Base-by-base conservation (phyloP, 2,797 vertebrate genomes). In the Mormyrops boulengeri region DNA sequence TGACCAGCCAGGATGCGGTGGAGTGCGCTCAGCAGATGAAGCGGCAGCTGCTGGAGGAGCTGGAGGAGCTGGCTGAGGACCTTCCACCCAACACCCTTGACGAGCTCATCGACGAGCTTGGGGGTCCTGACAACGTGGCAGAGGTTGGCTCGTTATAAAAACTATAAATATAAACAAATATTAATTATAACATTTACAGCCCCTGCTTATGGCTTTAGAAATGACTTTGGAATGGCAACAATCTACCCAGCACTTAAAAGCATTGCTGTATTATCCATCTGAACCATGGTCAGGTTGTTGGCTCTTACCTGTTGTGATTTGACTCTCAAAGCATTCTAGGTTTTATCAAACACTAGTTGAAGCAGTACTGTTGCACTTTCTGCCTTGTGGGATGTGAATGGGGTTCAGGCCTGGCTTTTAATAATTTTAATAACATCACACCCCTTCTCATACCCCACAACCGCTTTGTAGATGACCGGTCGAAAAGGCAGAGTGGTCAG, bases 1-100 rank as follows among this genome's bases (percentile, higher is more conserved):
- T 98, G 85, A 99, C 98, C 0, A 99, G 98, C 94, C 97, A 99
- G 92, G 99, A 99, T 92, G 96, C 99, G 0, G 99, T 99, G 77
- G 99, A 99, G 93, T 96, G 96, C 26, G 99, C 99, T 86, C 98
- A 99, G 93, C 97, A 97, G 90, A 99, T 99, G 99, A 99, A 99
- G 92, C 96, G 95, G 86, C 96, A 98, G 22, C 93, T 99, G 52
- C 95, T 99, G 90, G 98, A 99, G 8, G 95, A 97, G 88, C 95
- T 99, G 66, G 98, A 99, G 92, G 95, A 97, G 73, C 93, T 99
- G 82, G 97, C 98, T 0, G 97, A 97, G 93, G 93, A 97, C 91
- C 96, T 99, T 7, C 99, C 99, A 38, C 99, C 98, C 57, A 99
- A 99, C 92, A 99, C 98, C 0, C 94, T 99, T 90, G 99, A 99